These are phyloP conservation scores for Mythimna loreyi DNA, from an alignment of 2,888 invertebrate species.

Conservation along the genomic window DNA sequence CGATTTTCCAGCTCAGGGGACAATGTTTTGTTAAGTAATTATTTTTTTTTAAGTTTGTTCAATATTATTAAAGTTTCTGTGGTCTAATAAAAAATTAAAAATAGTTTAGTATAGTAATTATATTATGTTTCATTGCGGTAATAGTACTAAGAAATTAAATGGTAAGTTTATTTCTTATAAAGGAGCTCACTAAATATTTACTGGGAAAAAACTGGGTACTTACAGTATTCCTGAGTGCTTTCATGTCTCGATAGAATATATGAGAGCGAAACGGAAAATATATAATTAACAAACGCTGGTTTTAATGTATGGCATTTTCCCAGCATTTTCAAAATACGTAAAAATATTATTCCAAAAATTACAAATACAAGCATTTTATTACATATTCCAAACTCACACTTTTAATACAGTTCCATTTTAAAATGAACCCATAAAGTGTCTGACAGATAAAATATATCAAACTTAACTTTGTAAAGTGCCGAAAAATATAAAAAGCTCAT, in stretches of 20 bases:
- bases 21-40: no score
- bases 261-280: background rate
- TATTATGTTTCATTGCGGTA: no score
- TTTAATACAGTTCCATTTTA: slow-evolving; percentile 21
- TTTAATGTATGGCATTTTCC: background rate
- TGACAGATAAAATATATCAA: slow-evolving; percentile 19
- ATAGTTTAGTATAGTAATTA: no score
- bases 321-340: slow-evolving; percentile 10
- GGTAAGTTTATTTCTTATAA: no score
- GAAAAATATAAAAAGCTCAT: slow-evolving; percentile 45
- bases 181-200: no score
- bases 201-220: no score
- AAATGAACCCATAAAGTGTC: slow-evolving; percentile 36
- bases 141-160: background rate
- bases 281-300: background rate
- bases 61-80: no score
- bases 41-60: no score
- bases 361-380: slow-evolving; percentile 1
- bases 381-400: slow-evolving; percentile 1
- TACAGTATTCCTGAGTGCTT: no score
- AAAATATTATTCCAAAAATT: slow-evolving; percentile 10
- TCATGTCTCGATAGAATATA: no score
- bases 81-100: no score
- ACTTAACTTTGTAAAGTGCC: slow-evolving; percentile 48
- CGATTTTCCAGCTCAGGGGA: no score